Conservation (phyloP, 2,113 vertebrate species). For the Euleptes europaea region DNA sequence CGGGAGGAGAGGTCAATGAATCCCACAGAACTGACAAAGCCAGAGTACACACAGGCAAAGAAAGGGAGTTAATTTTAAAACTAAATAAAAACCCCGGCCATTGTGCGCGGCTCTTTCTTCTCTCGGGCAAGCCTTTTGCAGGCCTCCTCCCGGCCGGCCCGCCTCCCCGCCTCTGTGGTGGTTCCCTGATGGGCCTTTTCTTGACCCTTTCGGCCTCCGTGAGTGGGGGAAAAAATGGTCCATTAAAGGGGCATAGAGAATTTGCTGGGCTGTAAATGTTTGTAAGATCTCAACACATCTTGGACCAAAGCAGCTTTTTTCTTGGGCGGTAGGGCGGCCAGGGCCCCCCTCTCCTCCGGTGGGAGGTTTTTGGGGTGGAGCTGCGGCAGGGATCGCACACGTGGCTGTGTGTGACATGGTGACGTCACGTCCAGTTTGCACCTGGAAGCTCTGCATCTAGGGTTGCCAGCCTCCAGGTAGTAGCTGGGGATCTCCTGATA, state of each 20-base stretch:
- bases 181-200: slow-evolving; percentile 37
- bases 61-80: slow-evolving; percentile 64
- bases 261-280: too few relatives aligned
- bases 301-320: too few relatives aligned
- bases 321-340: too few relatives aligned
- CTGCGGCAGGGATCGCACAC: too few relatives aligned
- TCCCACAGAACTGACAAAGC: slow-evolving; percentile 67
- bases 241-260: background rate
- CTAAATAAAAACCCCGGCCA: slow-evolving; percentile 69
- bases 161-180: slow-evolving; percentile 38
- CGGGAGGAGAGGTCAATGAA: slow-evolving; percentile 69
- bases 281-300: background rate
- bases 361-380: too few relatives aligned
- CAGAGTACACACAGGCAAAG: slow-evolving; percentile 54
- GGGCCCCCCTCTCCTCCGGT: too few relatives aligned
- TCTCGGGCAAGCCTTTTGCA: slow-evolving; percentile 8
- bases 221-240: background rate
- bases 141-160: background rate
- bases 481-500: too few relatives aligned
- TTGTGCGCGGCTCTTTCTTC: slow-evolving; percentile 55
- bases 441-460: too few relatives aligned
- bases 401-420: too few relatives aligned
- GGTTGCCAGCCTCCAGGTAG: too few relatives aligned
- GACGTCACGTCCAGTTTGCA: too few relatives aligned
- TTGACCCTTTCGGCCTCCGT: slow-evolving; percentile 30